A percentile compares a stretch with the other conserved stretches of the same genome.
Evolutionary conservation across 1,140 invertebrate genomes (phyloP).

Genomic region (Drosophila carrolli): DNA sequence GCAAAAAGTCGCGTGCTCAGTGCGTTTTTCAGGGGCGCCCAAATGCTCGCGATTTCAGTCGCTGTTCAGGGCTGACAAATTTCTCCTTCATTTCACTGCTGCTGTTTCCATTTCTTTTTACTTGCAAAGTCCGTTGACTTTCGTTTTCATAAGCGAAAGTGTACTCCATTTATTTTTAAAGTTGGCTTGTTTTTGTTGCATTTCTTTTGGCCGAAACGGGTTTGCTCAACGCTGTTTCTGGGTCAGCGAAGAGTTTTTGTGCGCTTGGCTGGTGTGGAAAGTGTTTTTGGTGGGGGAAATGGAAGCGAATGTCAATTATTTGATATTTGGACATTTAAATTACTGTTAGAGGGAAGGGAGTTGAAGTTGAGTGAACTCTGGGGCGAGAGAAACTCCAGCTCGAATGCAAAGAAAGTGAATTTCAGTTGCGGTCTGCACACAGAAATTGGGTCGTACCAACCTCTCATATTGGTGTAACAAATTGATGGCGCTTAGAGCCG

Average conservation of each 20-base stretch:
- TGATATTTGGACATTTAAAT: constrained; percentile 76
- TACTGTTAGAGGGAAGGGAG: constrained; percentile 34
- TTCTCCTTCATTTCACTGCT: constrained; percentile 76
- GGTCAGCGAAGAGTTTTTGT: constrained; percentile 62
- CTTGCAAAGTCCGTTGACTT: constrained; percentile 76
- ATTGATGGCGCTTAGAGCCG: constrained; percentile 54
- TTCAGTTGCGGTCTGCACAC: constrained; percentile 54
- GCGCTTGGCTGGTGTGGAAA: constrained; percentile 53
- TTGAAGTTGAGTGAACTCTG: constrained; percentile 64
- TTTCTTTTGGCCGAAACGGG: constrained; percentile 57
- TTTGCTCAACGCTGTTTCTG: constrained; percentile 62
- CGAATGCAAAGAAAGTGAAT: constrained; percentile 77
- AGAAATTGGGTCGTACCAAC: constrained; percentile 60
- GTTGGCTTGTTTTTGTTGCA: constrained; percentile 64
- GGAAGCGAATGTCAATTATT: constrained; percentile 65
- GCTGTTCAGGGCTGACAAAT: constrained; percentile 64
- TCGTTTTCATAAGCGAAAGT: constrained; percentile 83
- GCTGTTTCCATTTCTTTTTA: constrained; percentile 15
- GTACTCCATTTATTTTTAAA: constrained; percentile 80
- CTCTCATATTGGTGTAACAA: constrained; percentile 50
- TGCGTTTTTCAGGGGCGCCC: constrained; percentile 60
- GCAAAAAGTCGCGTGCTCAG: constrained; percentile 71
- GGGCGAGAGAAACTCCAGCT: constrained; percentile 55
- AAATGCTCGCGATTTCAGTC: constrained; percentile 40
- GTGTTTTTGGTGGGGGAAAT: constrained; percentile 57